Conservation (phyloP, 2,113 vertebrate genomes). For the Aphyosemion australe region DNA sequence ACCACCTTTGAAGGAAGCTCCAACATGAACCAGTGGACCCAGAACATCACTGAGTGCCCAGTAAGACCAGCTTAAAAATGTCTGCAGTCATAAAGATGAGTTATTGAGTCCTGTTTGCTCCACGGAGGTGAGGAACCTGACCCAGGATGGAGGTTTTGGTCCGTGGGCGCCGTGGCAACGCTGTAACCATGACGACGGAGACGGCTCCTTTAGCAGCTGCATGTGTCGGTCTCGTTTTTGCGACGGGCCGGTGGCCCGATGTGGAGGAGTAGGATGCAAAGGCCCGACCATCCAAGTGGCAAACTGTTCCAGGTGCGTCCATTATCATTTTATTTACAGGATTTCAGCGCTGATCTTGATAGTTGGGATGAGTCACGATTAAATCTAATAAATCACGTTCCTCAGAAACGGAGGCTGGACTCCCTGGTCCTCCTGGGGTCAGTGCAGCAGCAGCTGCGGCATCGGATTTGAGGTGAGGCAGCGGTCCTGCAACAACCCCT, state of each 20-base stretch:
- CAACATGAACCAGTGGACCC: conserved; percentile 94
- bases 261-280: conserved; percentile 86
- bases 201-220: conserved; percentile 84
- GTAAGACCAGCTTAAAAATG: conserved; percentile 75
- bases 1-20: conserved; percentile 89
- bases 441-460: conserved; percentile 94
- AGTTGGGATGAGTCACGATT: no score
- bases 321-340: background rate
- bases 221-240: conserved; percentile 87
- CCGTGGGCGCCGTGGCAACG: conserved; percentile 86
- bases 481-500: conserved; percentile 94
- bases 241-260: conserved; percentile 85
- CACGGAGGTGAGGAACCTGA: conserved; percentile 87
- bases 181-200: conserved; percentile 86
- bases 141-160: conserved; percentile 87
- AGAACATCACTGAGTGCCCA: conserved; percentile 89
- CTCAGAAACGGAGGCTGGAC: conserved; percentile 95
- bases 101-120: background rate
- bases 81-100: no score
- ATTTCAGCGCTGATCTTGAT: no score
- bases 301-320: conserved; percentile 92
- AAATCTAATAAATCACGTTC: no score
- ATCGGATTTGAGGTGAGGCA: conserved; percentile 97
- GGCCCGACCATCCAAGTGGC: conserved; percentile 89
- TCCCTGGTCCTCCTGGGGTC: conserved; percentile 93